A percentile compares a stretch with the other conserved stretches of the same genome.
Evolutionary conservation across 1,140 invertebrate genomes (phyloP).

Genomic region (Drosophila obscura): DNA sequence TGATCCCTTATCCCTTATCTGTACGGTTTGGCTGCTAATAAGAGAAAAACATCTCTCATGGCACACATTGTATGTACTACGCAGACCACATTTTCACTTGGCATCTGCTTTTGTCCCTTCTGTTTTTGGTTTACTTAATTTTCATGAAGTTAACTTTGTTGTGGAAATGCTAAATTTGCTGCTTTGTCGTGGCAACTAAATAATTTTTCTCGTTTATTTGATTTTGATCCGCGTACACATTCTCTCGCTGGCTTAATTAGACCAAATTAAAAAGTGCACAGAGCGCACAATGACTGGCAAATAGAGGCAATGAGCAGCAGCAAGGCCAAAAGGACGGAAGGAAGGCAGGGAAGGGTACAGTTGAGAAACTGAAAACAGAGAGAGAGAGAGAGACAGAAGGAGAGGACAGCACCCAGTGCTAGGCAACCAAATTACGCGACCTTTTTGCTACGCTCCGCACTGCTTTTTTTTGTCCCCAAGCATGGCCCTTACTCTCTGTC

Average conservation of each 20-base stretch:
- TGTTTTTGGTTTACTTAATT: background rate
- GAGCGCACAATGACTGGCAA: slow-evolving; percentile 49
- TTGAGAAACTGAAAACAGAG: background rate
- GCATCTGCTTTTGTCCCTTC: too few species aligned
- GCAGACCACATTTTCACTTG: too few species aligned
- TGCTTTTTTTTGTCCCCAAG: background rate
- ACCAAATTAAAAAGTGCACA: slow-evolving; percentile 69
- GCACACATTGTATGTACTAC: too few species aligned
- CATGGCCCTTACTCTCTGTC: background rate
- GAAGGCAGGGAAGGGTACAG: background rate
- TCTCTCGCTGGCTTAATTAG: slow-evolving; percentile 67
- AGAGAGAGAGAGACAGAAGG: background rate
- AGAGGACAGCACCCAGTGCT: slow-evolving; percentile 17
- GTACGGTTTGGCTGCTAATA: too few species aligned
- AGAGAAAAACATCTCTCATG: too few species aligned
- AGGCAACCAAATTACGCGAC: slow-evolving; percentile 67
- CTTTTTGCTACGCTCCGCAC: slow-evolving; percentile 52
- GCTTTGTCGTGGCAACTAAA: slow-evolving; percentile 36
- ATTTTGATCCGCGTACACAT: slow-evolving; percentile 39
- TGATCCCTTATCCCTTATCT: slow-evolving; percentile 10
- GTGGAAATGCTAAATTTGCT: slow-evolving; percentile 2
- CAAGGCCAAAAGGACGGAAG: slow-evolving; percentile 2
- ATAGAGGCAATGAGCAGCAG: slow-evolving; percentile 19
- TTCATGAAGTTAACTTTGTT: too few species aligned
- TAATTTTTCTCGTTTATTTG: slow-evolving; percentile 42